These are phyloP conservation scores for Orthonychiurus folsomi DNA, from an alignment of 2,888 invertebrate genomes.

Conservation along the genomic window DNA sequence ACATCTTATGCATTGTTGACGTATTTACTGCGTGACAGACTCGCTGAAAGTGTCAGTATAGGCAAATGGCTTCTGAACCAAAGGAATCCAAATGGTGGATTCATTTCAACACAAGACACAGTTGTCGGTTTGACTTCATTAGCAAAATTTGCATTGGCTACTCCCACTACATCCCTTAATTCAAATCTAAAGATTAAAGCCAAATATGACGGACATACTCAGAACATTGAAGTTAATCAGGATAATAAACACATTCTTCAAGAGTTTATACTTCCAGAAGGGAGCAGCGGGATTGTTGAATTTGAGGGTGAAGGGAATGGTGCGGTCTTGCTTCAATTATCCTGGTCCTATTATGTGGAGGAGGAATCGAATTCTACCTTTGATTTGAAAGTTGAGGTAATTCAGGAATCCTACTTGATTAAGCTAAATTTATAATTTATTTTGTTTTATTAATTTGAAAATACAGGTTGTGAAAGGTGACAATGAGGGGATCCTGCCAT, in stretches of 20 bases:
- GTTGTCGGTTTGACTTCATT: slow-evolving; percentile 22
- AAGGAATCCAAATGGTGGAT: slow-evolving; percentile 60
- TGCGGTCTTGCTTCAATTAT: slow-evolving; percentile 23
- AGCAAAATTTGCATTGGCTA: slow-evolving; percentile 11
- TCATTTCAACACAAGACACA: slow-evolving; percentile 53
- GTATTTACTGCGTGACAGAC: slow-evolving; percentile 44
- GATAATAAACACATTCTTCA: slow-evolving; percentile 20
- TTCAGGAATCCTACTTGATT: neutral
- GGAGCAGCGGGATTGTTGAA: neutral
- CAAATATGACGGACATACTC: neutral
- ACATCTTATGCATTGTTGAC: slow-evolving; percentile 75
- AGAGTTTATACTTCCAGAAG: slow-evolving; percentile 19
- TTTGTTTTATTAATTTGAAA: too few relatives aligned
- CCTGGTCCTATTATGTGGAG: slow-evolving; percentile 27
- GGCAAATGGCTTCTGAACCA: slow-evolving; percentile 64
- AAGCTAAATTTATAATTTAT: neutral
- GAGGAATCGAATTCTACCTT: slow-evolving; percentile 18
- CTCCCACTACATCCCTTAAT: neutral
- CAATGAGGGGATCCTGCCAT: too few relatives aligned
- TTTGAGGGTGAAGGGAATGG: slow-evolving; percentile 21
- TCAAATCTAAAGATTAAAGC: neutral
- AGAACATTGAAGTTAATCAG: slow-evolving; percentile 6
- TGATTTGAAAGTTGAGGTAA: slow-evolving; percentile 9
- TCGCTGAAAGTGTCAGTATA: slow-evolving; percentile 50
- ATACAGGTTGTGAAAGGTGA: too few relatives aligned